Evolutionary conservation across 2,113 vertebrate genomes (phyloP).

Genomic region (Zeus faber): DNA sequence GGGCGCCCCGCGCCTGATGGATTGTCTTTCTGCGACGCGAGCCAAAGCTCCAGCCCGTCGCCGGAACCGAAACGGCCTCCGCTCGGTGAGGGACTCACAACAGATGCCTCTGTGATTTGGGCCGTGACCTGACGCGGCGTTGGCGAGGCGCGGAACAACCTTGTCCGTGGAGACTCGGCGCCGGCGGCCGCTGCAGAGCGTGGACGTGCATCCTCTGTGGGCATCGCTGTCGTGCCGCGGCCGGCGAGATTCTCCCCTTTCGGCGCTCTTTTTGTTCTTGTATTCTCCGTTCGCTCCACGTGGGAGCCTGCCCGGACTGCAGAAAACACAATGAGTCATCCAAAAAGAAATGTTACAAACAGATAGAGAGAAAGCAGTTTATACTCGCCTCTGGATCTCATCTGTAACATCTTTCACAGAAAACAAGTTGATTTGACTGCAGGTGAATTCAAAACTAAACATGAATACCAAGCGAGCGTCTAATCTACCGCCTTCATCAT

Average conservation of each 20-base stretch:
- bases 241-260: constrained; percentile 32
- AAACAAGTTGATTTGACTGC: no score
- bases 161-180: constrained; percentile 28
- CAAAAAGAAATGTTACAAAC: no score
- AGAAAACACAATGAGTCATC: no score
- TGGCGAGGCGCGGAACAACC: constrained; percentile 42
- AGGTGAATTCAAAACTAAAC: no score
- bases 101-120: constrained; percentile 17
- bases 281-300: constrained; percentile 39
- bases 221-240: constrained; percentile 33
- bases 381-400: no score
- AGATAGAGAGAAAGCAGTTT: no score
- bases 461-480: no score
- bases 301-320: constrained; percentile 41
- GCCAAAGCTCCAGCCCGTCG: constrained; percentile 21
- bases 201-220: constrained; percentile 26
- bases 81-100: constrained; percentile 14
- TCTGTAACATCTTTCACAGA: no score
- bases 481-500: no score
- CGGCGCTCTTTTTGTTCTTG: constrained; percentile 30
- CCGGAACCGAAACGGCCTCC: constrained; percentile 16
- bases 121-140: constrained; percentile 17
- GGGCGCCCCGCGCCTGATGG: constrained; percentile 16
- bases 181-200: constrained; percentile 16
- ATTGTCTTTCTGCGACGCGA: constrained; percentile 13